Percentiles rank a stretch among this genome's conserved stretches.
phyloP scores from a whole-genome alignment of 2,113 vertebrate species.

The Thalassarche chlororhynchos region DNA sequence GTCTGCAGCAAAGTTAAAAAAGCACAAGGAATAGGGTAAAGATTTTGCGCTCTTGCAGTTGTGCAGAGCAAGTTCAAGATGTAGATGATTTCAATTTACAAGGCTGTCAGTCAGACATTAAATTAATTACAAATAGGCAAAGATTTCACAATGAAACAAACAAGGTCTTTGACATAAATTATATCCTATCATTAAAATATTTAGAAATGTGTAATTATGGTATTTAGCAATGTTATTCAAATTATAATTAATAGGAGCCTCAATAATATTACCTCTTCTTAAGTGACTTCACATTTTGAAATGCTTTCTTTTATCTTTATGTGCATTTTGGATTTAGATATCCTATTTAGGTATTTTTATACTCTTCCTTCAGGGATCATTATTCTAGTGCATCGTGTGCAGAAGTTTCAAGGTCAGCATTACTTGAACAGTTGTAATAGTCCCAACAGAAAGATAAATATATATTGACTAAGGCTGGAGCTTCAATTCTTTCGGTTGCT shows the following conservation, averaged over 20 bases:
- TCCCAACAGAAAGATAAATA: slow-evolving; percentile 83
- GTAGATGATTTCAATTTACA: neutral
- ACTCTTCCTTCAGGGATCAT: slow-evolving; percentile 76
- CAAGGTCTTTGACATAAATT: slow-evolving; percentile 41
- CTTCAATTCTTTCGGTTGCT: slow-evolving; percentile 74
- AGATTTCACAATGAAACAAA: slow-evolving; percentile 57
- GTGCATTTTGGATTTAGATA: slow-evolving; percentile 67
- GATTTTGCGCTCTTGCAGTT: neutral
- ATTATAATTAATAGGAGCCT: slow-evolving; percentile 33
- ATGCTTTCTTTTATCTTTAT: slow-evolving; percentile 56
- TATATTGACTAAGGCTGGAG: slow-evolving; percentile 78
- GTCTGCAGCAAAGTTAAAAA: neutral
- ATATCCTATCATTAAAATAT: slow-evolving; percentile 58
- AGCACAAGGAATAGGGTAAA: neutral
- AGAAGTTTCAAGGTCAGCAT: slow-evolving; percentile 80
- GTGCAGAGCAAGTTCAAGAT: neutral
- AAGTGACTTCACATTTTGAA: slow-evolving; percentile 24
- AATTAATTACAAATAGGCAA: slow-evolving; percentile 54
- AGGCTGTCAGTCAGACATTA: slow-evolving; percentile 19
- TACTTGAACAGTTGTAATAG: slow-evolving; percentile 77
- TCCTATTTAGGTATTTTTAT: slow-evolving; percentile 72
- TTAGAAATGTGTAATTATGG: slow-evolving; percentile 34
- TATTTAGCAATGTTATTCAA: slow-evolving; percentile 20
- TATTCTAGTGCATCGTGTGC: slow-evolving; percentile 70
- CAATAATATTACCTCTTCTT: slow-evolving; percentile 17